Percentiles rank a stretch among this genome's conserved stretches.
Evolutionary conservation across 2,888 invertebrate species (phyloP).

Genomic region (Erpobdella octoculata): DNA sequence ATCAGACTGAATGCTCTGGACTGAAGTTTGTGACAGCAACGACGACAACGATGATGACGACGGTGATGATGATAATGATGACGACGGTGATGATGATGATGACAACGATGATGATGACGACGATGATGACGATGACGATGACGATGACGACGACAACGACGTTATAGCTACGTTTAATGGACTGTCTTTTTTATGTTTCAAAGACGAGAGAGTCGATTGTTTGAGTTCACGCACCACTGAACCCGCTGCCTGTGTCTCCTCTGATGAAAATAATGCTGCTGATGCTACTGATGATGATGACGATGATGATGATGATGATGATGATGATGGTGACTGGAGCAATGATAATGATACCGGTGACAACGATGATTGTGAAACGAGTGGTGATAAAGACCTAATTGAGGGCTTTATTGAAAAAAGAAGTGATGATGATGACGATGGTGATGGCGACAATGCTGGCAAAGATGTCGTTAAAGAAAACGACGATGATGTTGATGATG

Average conservation of each 20-base stretch:
- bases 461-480: too few relatives aligned
- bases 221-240: neutral
- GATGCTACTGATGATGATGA: neutral
- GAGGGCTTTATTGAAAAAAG: too few relatives aligned
- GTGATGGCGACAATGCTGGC: too few relatives aligned
- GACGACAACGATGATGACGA: too few relatives aligned
- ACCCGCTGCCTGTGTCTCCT: neutral
- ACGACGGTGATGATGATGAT: conserved; percentile 25
- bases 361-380: too few relatives aligned
- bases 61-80: conserved; percentile 17
- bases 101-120: conserved; percentile 21
- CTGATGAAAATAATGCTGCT: neutral
- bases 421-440: conserved; percentile 4
- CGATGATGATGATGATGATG: conserved; percentile 6
- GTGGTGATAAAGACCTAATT: too few relatives aligned
- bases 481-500: neutral
- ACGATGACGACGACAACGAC: neutral
- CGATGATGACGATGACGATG: conserved; percentile 23
- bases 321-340: neutral
- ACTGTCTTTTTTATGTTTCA: too few relatives aligned
- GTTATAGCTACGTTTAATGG: too few relatives aligned
- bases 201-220: too few relatives aligned
- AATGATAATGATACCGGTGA: neutral
- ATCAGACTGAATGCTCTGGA: too few relatives aligned
- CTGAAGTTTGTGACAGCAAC: too few relatives aligned